Percentiles rank a stretch among this genome's conserved stretches.
Conservation (phyloP, 2,888 invertebrate genomes). For the Drosophila cognata region DNA sequence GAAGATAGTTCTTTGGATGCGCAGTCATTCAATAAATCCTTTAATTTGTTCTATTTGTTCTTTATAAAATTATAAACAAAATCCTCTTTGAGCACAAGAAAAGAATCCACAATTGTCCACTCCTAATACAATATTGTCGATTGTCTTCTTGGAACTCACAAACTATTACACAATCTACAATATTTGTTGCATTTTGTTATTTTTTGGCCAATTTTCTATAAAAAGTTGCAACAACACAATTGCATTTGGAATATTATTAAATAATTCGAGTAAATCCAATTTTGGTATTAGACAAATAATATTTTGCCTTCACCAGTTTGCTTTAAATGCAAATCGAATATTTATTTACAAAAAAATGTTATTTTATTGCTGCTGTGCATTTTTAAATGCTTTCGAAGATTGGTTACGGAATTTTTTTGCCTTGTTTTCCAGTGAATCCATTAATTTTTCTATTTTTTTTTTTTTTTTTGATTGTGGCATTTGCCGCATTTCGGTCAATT, state of each 20-base stretch:
- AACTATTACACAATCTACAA: background rate
- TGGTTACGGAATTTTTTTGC: constrained; percentile 46
- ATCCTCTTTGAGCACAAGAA: background rate
- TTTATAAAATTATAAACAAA: background rate
- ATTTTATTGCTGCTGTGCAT: background rate
- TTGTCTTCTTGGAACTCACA: background rate
- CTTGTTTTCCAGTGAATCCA: constrained; percentile 57
- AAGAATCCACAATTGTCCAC: too few relatives aligned
- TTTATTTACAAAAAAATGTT: background rate
- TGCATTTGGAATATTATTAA: constrained; percentile 12
- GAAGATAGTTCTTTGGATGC: constrained; percentile 36
- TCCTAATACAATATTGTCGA: background rate
- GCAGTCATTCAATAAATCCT: constrained; percentile 51
- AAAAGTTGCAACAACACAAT: constrained; percentile 35
- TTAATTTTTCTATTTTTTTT: constrained; percentile 47
- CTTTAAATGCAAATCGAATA: background rate
- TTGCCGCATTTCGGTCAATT: constrained; percentile 68
- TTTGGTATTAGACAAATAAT: background rate
- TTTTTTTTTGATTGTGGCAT: constrained; percentile 41
- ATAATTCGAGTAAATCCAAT: background rate
- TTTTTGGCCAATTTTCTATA: constrained; percentile 2
- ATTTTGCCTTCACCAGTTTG: background rate
- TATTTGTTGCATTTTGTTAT: background rate
- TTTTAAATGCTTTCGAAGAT: constrained; percentile 16
- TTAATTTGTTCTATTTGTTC: constrained; percentile 39